A percentile compares a stretch with the other conserved stretches of the same genome.
phyloP scores from a whole-genome alignment of 1,140 invertebrate species.

The Parasteatoda tepidariorum region DNA sequence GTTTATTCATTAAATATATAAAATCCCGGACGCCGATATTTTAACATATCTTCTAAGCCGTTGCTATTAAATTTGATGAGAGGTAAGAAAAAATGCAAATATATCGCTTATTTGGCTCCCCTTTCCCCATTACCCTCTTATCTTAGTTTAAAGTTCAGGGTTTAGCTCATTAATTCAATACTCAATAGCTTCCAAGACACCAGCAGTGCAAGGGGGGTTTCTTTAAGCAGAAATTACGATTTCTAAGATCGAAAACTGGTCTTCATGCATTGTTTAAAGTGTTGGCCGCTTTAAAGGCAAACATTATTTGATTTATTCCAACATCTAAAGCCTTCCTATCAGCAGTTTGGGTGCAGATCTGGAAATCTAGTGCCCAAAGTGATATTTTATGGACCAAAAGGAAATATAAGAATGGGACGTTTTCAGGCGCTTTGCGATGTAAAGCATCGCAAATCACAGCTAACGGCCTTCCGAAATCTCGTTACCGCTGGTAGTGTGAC shows the following conservation, averaged over 20 bases:
- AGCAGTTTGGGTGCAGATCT: constrained; percentile 40
- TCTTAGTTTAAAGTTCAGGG: constrained; percentile 22
- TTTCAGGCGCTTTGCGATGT: constrained; percentile 8
- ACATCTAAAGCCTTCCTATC: constrained; percentile 30
- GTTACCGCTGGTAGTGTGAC: constrained; percentile 9
- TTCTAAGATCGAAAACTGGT: neutral
- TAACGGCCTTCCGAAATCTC: constrained; percentile 50
- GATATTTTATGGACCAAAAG: constrained; percentile 56
- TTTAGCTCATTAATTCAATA: constrained; percentile 38
- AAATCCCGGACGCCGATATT: constrained; percentile 20
- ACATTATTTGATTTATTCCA: constrained; percentile 52
- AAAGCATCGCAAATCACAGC: constrained; percentile 52
- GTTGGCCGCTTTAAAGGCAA: constrained; percentile 21
- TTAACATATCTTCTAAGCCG: constrained; percentile 17
- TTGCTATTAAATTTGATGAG: constrained; percentile 47
- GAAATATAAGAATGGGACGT: constrained; percentile 24
- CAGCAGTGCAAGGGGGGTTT: neutral
- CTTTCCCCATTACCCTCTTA: constrained; percentile 42
- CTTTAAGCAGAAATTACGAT: constrained; percentile 56
- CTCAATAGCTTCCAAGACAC: constrained; percentile 14
- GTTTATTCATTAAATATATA: no score
- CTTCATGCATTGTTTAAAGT: constrained; percentile 30
- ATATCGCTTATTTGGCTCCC: constrained; percentile 4
- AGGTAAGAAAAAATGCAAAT: constrained; percentile 31
- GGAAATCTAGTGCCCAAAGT: constrained; percentile 37